A percentile compares a stretch with the other conserved stretches of the same genome.
phyloP scores from a whole-genome alignment of 1,140 invertebrate genomes.

The Zelostemma sp. region DNA sequence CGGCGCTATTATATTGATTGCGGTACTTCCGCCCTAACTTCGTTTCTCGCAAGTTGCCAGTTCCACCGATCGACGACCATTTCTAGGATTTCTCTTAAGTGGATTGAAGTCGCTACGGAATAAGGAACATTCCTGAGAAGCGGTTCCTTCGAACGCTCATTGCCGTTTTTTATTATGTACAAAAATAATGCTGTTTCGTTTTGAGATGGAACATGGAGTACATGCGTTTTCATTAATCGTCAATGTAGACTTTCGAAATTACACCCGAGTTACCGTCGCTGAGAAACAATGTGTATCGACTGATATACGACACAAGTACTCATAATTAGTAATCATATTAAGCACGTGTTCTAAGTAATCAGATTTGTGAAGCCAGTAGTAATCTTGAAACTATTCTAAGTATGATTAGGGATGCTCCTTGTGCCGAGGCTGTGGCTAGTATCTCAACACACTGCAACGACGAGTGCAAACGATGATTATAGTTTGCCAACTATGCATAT shows the following conservation, averaged over 20 bases:
- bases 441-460: constrained; percentile 59
- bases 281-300: constrained; percentile 24
- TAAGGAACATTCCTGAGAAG: constrained; percentile 31
- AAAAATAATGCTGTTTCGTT: no score
- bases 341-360: constrained; percentile 70
- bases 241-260: constrained; percentile 23
- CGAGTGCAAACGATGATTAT: constrained; percentile 69
- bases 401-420: constrained; percentile 71
- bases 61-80: constrained; percentile 56
- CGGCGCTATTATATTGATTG: constrained; percentile 69
- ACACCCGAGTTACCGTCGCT: not conserved
- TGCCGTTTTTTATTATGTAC: no score
- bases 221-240: constrained; percentile 33
- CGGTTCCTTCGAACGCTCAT: no score
- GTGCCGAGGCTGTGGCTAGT: constrained; percentile 61
- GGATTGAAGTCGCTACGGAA: constrained; percentile 57
- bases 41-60: constrained; percentile 62
- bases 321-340: constrained; percentile 72
- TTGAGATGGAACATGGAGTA: not conserved
- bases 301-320: constrained; percentile 65
- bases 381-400: constrained; percentile 72
- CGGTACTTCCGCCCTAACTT: constrained; percentile 65
- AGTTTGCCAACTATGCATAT: constrained; percentile 70
- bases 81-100: constrained; percentile 63
- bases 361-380: constrained; percentile 69